These are phyloP conservation scores for Pao palembangensis DNA, from an alignment of 2,113 vertebrate genomes.

Conservation along the genomic window DNA sequence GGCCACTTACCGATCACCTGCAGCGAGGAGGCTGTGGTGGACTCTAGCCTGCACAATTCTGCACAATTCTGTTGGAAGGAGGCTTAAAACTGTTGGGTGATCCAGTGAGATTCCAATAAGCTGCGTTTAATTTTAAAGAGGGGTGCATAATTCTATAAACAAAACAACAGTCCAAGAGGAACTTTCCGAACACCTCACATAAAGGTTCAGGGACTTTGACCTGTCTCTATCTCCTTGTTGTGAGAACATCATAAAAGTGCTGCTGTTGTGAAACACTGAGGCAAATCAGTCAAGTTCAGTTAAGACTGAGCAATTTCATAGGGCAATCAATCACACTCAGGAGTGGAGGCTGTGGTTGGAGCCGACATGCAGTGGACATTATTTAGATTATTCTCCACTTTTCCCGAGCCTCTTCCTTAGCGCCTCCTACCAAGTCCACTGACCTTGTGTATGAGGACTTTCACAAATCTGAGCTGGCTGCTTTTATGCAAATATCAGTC, in stretches of 20 bases:
- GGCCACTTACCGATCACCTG: slow-evolving; percentile 14
- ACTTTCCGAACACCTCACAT: slow-evolving; percentile 25
- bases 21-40: background rate
- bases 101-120: background rate
- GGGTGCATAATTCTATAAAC: slow-evolving; percentile 14
- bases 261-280: slow-evolving; percentile 45
- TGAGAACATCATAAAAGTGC: slow-evolving; percentile 52
- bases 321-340: background rate
- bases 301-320: background rate
- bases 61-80: background rate
- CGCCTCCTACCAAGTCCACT: no score
- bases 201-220: slow-evolving; percentile 59
- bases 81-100: background rate
- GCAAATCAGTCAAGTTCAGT: slow-evolving; percentile 13
- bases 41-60: background rate
- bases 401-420: background rate
- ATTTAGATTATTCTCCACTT: background rate
- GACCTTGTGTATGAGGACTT: no score
- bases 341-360: background rate
- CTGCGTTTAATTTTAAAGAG: background rate
- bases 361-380: no score
- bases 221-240: slow-evolving; percentile 54
- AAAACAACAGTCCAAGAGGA: slow-evolving; percentile 15
- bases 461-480: background rate
- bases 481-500: no score